Base-by-base conservation (phyloP, 2,797 vertebrate genomes). In the Mus spretus region DNA sequence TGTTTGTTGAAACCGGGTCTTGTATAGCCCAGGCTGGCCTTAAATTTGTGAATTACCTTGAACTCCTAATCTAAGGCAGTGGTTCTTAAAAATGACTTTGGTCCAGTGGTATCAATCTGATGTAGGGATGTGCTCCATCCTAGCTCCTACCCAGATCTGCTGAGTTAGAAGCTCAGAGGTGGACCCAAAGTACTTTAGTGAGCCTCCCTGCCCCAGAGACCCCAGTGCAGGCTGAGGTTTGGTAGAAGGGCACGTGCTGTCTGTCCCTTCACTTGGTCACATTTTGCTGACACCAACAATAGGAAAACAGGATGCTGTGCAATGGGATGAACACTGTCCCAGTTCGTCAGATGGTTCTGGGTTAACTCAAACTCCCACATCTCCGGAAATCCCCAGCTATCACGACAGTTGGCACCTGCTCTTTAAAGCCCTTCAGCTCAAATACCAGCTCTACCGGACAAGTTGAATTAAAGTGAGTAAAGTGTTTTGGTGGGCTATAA, bases 361-460 rank as follows among this genome's bases (percentile, higher is more conserved):
- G 86, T 93, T 96, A 57, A 63, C 57, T 72, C 44, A 57, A 72
- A 83, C 20, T 79, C n/a, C 22, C 37, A 75, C 11, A 11, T 75
- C 26, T 31, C 67, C 53, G 78, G 86, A 86, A 95, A 86, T 44
- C 82, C 40, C 47, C 65, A 77, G 15, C 74, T n/a, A n/a, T 44
- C 31, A 88, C 67, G n/a, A 79, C 70, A 79, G 24, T 50, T 47
- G 37, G 17, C 8, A 2, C 17, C 55, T 6, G 40, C 65, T 83
- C 37, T 74, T 88, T 74, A 83, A 87, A 95, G 85, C 3, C 6
- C 47, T 88, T 96, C 47, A 28, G 22, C 55, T 89, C 80, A 90
- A 84, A 81, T 7, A 57, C 31, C 50, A 55, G 53, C 75, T 37
- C 31, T 19, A 70, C 55, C 6, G 20, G 55, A 44, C 3, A 57